Percentiles rank a stretch among this genome's conserved stretches.
Conservation (phyloP, 2,797 vertebrate genomes). For the Argyrosomus regius region DNA sequence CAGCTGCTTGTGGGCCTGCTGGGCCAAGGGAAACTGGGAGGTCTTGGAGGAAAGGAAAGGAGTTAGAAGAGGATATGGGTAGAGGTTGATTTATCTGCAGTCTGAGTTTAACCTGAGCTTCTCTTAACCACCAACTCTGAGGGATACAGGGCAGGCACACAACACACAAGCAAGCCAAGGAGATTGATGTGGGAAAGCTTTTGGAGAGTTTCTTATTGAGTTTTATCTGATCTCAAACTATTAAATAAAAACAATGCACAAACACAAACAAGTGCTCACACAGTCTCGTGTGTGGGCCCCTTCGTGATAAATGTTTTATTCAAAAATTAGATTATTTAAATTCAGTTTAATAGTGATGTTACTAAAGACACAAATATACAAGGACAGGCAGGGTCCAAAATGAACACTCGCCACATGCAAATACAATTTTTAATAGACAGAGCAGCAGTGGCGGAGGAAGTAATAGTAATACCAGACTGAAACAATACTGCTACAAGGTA, state of each 20-base stretch:
- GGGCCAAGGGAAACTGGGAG: conserved; percentile 60
- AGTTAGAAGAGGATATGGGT: conserved; percentile 56
- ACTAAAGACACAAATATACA: background rate
- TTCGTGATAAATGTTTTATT: background rate
- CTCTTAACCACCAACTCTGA: conserved; percentile 48
- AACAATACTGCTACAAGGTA: no score
- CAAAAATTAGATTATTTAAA: background rate
- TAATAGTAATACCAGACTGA: no score
- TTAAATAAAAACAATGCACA: conserved; percentile 26
- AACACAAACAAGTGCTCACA: background rate
- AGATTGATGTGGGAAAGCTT: conserved; percentile 63
- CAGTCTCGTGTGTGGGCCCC: background rate
- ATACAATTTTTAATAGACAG: no score
- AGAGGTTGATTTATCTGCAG: conserved; percentile 69
- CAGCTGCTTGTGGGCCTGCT: conserved; percentile 56
- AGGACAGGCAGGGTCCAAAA: no score
- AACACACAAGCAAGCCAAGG: conserved; percentile 11
- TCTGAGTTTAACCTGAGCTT: conserved; percentile 65
- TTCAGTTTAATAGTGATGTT: background rate
- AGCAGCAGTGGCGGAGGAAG: no score
- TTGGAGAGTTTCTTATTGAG: conserved; percentile 31
- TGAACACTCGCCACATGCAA: no score
- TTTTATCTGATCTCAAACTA: conserved; percentile 22
- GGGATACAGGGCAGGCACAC: conserved; percentile 33
- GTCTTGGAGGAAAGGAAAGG: conserved; percentile 59